Evolutionary conservation across 2,797 vertebrate genomes (phyloP), one percentile per base, ranked within the genome.

Genomic region (Pipistrellus nathusii): DNA sequence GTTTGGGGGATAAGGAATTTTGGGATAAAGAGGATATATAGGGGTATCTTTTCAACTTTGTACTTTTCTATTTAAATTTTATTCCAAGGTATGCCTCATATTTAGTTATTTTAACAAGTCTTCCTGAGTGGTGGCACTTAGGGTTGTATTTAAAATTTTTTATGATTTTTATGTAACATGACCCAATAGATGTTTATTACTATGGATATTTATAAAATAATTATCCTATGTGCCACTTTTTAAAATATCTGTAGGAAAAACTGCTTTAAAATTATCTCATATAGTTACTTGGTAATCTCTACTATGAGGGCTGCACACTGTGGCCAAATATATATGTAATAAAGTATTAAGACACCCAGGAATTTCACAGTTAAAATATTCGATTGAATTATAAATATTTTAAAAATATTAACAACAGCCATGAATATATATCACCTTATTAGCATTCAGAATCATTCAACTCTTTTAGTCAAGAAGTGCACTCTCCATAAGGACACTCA

Each of bases 121-220:
- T 88, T 94, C 73, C 72, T 93, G 59, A 80, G 68, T 1, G 25
- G 71, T 86, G 18, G 38, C 17, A 62, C 64, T 88, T 85, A 69
- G 55, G 2, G 6, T 68, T 17, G 82, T 25, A 86, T 92, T 84
- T 51, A 66, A 68, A 57, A 23, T 4, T 73, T 78, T 44, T 64
- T 78, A 38, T 75, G 2, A 55, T 27, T 92, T 90, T 82, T 77
- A 72, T 68, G 3, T 59, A 76, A 64, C 51, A 1, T 46, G 44
- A 86, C 14, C 8, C 68, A 77, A 27, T 48, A 76, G 83, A 41
- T 90, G 10, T 48, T 85, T 7, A 85, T 53, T 75, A 77, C 25
- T 78, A 44, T 84, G 17, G 20, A 8, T 80, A 82, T 38, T 90
- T 55, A 80, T 46, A 77, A 94, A 92, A 75, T 77, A 91, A 53